Evolutionary conservation across 2,888 invertebrate genomes (phyloP).

Genomic region (Leptogaster cylindrica): DNA sequence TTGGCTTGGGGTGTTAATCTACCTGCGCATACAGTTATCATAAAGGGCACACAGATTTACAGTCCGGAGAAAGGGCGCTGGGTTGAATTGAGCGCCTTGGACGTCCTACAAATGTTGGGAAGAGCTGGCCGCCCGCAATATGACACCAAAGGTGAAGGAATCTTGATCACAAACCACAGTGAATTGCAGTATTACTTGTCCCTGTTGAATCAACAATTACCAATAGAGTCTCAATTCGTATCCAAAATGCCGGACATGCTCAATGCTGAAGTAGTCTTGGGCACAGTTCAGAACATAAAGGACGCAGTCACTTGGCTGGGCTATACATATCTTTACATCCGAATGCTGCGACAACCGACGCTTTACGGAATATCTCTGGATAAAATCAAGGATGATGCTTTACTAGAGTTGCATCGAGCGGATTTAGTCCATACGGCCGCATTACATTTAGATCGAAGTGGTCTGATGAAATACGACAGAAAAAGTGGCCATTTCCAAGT

Average conservation of each 20-base stretch:
- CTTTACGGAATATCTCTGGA: slow-evolving; percentile 88
- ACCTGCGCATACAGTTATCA: slow-evolving; percentile 94
- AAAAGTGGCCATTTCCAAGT: slow-evolving; percentile 88
- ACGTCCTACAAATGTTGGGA: slow-evolving; percentile 98
- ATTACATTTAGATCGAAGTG: slow-evolving; percentile 86
- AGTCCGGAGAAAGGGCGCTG: slow-evolving; percentile 98
- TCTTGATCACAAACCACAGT: slow-evolving; percentile 97
- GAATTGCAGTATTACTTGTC: slow-evolving; percentile 98
- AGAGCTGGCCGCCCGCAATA: slow-evolving; percentile 98
- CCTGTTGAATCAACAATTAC: slow-evolving; percentile 95
- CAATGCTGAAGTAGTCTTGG: slow-evolving; percentile 97
- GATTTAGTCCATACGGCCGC: slow-evolving; percentile 97
- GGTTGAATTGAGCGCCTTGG: slow-evolving; percentile 96
- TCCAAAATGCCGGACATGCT: slow-evolving; percentile 94
- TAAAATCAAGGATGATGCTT: slow-evolving; percentile 78
- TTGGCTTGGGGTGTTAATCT: slow-evolving; percentile 99
- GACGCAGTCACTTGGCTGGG: slow-evolving; percentile 93
- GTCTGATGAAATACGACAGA: slow-evolving; percentile 93
- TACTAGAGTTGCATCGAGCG: slow-evolving; percentile 88
- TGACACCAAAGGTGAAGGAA: slow-evolving; percentile 96
- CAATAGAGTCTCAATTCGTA: slow-evolving; percentile 96
- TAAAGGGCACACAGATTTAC: slow-evolving; percentile 98
- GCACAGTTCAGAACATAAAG: slow-evolving; percentile 84
- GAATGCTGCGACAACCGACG: slow-evolving; percentile 90
- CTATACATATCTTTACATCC: slow-evolving; percentile 94